phyloP scores from a whole-genome alignment of 2,113 vertebrate species.

The Anser cygnoides region DNA sequence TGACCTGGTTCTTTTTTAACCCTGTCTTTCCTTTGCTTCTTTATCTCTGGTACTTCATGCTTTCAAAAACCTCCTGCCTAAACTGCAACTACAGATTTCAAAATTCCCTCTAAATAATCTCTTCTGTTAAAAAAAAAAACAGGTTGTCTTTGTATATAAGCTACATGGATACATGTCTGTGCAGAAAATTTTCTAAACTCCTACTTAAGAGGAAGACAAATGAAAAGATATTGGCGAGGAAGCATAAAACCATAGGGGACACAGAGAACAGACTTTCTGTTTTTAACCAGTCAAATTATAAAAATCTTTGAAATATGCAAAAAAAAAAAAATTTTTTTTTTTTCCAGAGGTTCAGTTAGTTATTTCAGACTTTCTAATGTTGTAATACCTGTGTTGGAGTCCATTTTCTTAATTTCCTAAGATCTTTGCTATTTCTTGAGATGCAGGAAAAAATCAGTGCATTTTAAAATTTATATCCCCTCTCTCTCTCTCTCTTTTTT shows the following conservation, averaged over 20 bases:
- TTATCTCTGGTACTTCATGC: background rate
- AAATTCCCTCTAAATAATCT: background rate
- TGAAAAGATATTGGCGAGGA: background rate
- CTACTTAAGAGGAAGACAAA: background rate
- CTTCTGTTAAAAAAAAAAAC: background rate
- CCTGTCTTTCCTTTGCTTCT: background rate
- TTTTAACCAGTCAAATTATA: background rate
- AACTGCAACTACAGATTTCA: background rate
- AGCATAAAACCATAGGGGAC: background rate
- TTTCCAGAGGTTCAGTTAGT: background rate
- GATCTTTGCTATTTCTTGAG: background rate
- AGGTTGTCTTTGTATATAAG: background rate
- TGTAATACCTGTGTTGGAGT: background rate
- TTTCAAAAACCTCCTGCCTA: background rate
- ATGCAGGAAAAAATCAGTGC: background rate
- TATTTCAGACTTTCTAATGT: background rate
- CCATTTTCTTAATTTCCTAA: background rate
- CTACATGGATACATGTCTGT: background rate
- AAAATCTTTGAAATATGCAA: background rate
- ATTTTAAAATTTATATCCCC: background rate
- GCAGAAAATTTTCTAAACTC: background rate
- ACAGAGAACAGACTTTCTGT: background rate
- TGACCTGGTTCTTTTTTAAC: background rate
- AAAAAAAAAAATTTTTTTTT: no score
- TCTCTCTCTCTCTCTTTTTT: background rate